Conservation (phyloP, 1,140 invertebrate species). For the Trigoniulus corallinus region DNA sequence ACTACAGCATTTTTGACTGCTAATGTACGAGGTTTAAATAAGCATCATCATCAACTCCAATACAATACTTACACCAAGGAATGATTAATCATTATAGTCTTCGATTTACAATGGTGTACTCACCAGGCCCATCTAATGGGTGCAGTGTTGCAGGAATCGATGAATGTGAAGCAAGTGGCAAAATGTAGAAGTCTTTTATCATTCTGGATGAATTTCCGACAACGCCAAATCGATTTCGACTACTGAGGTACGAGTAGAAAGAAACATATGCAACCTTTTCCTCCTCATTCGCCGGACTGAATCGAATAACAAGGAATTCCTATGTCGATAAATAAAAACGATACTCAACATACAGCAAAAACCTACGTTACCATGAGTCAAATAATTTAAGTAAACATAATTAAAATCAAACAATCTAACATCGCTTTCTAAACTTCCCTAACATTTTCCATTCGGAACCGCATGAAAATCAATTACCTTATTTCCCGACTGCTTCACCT, state of each 20-base stretch:
- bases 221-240: slow-evolving; percentile 49
- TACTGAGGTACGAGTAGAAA: slow-evolving; percentile 77
- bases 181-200: slow-evolving; percentile 89
- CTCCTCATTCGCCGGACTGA: slow-evolving; percentile 60
- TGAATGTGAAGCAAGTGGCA: slow-evolving; percentile 60
- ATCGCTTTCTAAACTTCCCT: too few species aligned
- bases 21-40: too few species aligned
- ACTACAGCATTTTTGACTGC: too few species aligned
- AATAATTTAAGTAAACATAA: too few species aligned
- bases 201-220: slow-evolving; percentile 45
- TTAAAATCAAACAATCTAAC: too few species aligned
- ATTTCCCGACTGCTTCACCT: slow-evolving; percentile 68
- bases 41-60: too few species aligned
- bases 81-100: neutral
- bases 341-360: neutral
- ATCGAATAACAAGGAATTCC: slow-evolving; percentile 65
- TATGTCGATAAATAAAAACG: slow-evolving; percentile 15
- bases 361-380: neutral
- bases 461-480: slow-evolving; percentile 39
- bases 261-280: slow-evolving; percentile 70
- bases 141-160: slow-evolving; percentile 45
- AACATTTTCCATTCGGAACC: too few species aligned
- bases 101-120: neutral
- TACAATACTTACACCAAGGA: too few species aligned
- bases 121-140: slow-evolving; percentile 57